Evolutionary conservation across 2,888 invertebrate genomes (phyloP).

Genomic region (Nycteola revayana): DNA sequence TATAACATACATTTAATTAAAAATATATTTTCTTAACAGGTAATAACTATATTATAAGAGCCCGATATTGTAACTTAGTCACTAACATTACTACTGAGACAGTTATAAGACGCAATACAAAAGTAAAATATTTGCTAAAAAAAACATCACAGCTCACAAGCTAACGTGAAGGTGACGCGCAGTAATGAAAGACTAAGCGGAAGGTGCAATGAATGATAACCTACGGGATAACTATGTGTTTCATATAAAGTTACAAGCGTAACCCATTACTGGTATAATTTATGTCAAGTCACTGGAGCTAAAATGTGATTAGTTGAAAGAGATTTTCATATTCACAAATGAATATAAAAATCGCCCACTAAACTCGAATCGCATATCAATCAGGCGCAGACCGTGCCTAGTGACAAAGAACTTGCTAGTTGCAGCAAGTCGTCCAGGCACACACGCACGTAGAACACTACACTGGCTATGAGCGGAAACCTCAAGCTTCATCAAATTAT

Average conservation of each 20-base stretch:
- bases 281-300: slow-evolving; percentile 44
- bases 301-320: slow-evolving; percentile 69
- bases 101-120: slow-evolving; percentile 52
- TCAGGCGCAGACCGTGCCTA: slow-evolving; percentile 66
- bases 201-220: slow-evolving; percentile 67
- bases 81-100: slow-evolving; percentile 62
- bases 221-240: slow-evolving; percentile 37
- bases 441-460: slow-evolving; percentile 52
- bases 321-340: slow-evolving; percentile 68
- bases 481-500: slow-evolving; percentile 23
- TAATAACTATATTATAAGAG: slow-evolving; percentile 45
- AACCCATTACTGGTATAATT: slow-evolving; percentile 34
- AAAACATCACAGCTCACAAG: slow-evolving; percentile 76
- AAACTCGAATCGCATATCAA: slow-evolving; percentile 58
- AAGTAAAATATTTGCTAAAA: slow-evolving; percentile 57
- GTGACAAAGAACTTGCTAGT: slow-evolving; percentile 72
- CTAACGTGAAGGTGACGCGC: slow-evolving; percentile 63
- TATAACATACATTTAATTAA: slow-evolving; percentile 32
- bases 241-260: slow-evolving; percentile 19
- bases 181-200: slow-evolving; percentile 50
- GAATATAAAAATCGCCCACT: slow-evolving; percentile 79
- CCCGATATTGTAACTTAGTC: slow-evolving; percentile 59
- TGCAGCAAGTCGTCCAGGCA: slow-evolving; percentile 77
- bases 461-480: slow-evolving; percentile 33
- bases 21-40: slow-evolving; percentile 42